Conservation (phyloP, 2,113 vertebrate species). For the Lathamus discolor region DNA sequence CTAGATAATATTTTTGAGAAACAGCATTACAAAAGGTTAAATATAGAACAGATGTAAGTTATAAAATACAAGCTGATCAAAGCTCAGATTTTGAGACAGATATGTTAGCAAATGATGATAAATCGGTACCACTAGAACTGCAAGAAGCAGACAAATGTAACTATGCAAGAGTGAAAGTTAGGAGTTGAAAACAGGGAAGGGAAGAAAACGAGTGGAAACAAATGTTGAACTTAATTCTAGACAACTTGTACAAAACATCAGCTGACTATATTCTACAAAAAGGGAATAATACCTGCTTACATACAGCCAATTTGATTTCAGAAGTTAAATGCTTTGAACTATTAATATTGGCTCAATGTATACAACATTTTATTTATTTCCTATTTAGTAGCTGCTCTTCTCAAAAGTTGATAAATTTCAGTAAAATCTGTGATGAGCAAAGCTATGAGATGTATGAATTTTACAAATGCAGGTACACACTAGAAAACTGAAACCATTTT, state of each 20-base stretch:
- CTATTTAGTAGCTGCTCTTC: neutral
- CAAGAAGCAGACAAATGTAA: constrained; percentile 93
- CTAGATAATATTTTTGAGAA: constrained; percentile 92
- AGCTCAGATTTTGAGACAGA: constrained; percentile 92
- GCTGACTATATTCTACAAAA: constrained; percentile 61
- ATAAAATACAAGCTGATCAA: constrained; percentile 99
- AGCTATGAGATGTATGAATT: constrained; percentile 7
- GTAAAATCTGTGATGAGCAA: neutral
- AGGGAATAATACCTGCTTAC: constrained; percentile 68
- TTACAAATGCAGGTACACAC: neutral
- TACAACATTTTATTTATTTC: neutral
- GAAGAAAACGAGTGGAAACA: constrained; percentile 79
- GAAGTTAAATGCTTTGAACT: constrained; percentile 28
- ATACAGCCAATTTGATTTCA: constrained; percentile 68
- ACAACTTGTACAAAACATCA: constrained; percentile 77
- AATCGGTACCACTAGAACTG: constrained; percentile 93
- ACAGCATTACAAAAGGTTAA: constrained; percentile 96
- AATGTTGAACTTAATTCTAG: constrained; percentile 84
- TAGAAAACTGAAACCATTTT: constrained; percentile 47
- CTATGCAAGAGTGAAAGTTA: constrained; percentile 81
- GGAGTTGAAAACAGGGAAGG: constrained; percentile 63
- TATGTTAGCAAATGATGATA: constrained; percentile 98
- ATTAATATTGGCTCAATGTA: neutral
- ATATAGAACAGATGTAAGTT: constrained; percentile 98
- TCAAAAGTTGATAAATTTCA: neutral